Evolutionary conservation across 2,888 invertebrate species (phyloP), one percentile per base, ranked within the genome.

Genomic region (Furcula furcula): DNA sequence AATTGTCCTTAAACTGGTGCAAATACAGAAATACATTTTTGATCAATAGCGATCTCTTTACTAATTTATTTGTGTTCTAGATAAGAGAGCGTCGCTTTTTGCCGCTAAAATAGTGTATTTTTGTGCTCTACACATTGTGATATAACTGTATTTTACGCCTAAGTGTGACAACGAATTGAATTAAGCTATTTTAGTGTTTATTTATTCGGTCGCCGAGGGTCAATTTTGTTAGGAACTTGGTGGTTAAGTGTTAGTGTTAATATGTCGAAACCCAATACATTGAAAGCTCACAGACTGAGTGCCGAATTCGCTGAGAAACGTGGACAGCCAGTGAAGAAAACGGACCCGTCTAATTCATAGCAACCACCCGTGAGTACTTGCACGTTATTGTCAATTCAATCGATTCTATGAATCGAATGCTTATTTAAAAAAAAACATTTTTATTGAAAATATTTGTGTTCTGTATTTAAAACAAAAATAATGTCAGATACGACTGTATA

Each of bases 221-320:
- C 52, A 61, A 56, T 55, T 61, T 46, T 56, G 48, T 40, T 43
- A 55, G 47, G 36, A 56, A 29, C 33, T 55, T 45, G 33, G 61
- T 62, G 50, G 53, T 59, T 53, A 51, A n/a, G 64, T 65, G 65
- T 65, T 65, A 65, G 65, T 72, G 55, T 62, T 67, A 75, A 63
- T 63, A 87, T 87, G 87, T 87, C 88, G 63, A 88, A 88, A 57
- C 85, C 86, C 3, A 85, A 78, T 33, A 87, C 85, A 25, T 55
- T 88, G 68, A 88, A 87, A 66, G 88, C 87, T 13, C 88, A 88
- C 49, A 81, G 86, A 69, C 74, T 88, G 59, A 88, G 88, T 70
- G 87, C 87, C 2, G 88, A 88, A 58, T 86, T 86, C 35, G 87
- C 87, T 11, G 87, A 87, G 58, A 86, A 86, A 69, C 75, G 86